These are phyloP conservation scores for Phylloscopus collybita DNA, from an alignment of 2,797 vertebrate species.

Conservation along the genomic window DNA sequence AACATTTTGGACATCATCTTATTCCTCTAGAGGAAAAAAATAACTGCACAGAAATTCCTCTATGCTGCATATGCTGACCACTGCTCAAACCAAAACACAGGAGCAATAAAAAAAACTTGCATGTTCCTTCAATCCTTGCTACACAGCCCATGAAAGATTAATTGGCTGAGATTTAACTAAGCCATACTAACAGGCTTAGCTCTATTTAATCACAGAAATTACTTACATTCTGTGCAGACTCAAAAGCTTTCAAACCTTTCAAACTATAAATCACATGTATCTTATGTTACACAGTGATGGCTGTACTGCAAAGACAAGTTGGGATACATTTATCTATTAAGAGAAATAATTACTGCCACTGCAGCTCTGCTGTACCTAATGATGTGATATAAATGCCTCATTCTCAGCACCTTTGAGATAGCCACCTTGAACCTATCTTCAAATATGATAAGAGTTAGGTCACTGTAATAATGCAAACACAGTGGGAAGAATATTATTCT, in stretches of 20 bases:
- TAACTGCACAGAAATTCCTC: neutral
- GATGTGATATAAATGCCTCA: neutral
- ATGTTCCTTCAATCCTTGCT: neutral
- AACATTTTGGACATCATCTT: neutral
- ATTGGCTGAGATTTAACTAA: constrained; percentile 13
- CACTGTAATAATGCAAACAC: neutral
- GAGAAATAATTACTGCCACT: neutral
- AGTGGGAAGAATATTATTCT: neutral
- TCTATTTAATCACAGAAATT: neutral
- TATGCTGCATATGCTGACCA: neutral
- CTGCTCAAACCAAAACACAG: neutral
- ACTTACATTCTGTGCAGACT: neutral
- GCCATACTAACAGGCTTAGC: neutral
- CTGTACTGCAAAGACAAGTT: neutral
- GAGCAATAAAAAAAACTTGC: neutral
- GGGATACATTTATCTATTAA: neutral
- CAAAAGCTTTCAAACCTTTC: constrained; percentile 25
- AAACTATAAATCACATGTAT: neutral
- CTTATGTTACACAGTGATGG: neutral
- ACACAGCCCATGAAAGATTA: constrained; percentile 40
- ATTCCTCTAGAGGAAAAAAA: neutral
- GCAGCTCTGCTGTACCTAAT: neutral
- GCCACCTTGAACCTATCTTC: neutral
- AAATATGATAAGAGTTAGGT: neutral
- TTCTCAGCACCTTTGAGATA: constrained; percentile 8